These are phyloP conservation scores for Amphiprion ocellaris DNA, from an alignment of 2,113 vertebrate species.

Conservation along the genomic window DNA sequence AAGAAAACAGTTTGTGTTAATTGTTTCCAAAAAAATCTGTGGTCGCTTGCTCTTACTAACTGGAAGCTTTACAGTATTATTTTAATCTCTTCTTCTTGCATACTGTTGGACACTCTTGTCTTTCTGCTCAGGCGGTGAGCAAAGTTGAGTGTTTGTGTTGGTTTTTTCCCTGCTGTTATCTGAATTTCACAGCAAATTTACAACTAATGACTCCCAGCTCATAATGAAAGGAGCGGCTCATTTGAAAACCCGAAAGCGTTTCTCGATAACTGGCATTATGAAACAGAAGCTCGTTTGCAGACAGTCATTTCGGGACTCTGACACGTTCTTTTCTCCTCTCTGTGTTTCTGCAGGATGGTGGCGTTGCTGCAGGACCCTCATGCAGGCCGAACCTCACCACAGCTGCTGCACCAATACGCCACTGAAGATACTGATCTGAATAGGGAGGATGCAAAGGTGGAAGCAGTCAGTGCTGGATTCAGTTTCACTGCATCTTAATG, in stretches of 20 bases:
- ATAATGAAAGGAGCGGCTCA: conserved; percentile 46
- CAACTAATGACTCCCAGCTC: conserved; percentile 9
- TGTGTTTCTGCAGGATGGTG: conserved; percentile 58
- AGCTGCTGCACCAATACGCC: not conserved
- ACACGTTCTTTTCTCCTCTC: not conserved
- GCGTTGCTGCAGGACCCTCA: conserved; percentile 40
- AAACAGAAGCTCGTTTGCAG: conserved; percentile 16
- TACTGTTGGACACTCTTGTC: not conserved
- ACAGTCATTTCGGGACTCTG: conserved; percentile 58
- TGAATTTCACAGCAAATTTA: conserved; percentile 25
- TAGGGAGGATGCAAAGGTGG: conserved; percentile 63
- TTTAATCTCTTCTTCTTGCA: too few relatives aligned
- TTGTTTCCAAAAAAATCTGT: not conserved
- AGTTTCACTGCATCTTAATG: conserved; percentile 53
- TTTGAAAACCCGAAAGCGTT: conserved; percentile 32
- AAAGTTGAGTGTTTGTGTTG: not conserved
- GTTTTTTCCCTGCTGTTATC: not conserved
- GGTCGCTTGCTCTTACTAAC: not conserved
- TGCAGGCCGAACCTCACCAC: conserved; percentile 1
- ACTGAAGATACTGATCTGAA: conserved; percentile 26
- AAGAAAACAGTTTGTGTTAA: not conserved
- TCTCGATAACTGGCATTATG: conserved; percentile 29
- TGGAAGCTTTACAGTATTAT: not conserved
- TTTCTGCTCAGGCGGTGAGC: not conserved
- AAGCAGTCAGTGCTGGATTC: conserved; percentile 57